Evolutionary conservation across 2,888 invertebrate species (phyloP), one percentile per base, ranked within the genome.

Genomic region (Panopea generosa): DNA sequence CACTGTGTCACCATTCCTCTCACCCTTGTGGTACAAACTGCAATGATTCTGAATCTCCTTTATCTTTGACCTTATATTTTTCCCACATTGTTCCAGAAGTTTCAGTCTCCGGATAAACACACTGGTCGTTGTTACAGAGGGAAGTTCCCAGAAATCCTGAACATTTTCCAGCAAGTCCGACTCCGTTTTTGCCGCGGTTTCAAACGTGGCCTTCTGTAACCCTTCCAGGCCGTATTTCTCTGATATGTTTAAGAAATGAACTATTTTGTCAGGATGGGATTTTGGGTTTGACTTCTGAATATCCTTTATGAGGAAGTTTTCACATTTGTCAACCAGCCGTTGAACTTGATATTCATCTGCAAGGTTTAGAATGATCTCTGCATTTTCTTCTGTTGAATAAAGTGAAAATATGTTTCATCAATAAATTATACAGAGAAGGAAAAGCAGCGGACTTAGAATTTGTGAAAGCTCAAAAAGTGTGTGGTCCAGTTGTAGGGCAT

Each of bases 31-130:
- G 26, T 85, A 85, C 26, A 85, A 22, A 14, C 70, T 65, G 50
- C 85, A 85, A 24, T 85, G 83, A 45, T 82, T 76, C 29, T 82
- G 82, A 0, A 78, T 60, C 56, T 85, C 85, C 18, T 77, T 78
- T 14, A 82, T 60, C 43, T 77, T 80, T 20, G 74, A 76, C 24
- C 74, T 45, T 14, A 85, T 75, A 29, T 73, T 79, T 61, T 77
- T 81, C 38, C 75, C 71, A 14, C 69, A 67, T 14, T 76, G 49
- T 65, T 85, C 85, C 40, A 84, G 53, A 20, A 81, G 61, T 49
- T 82, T 80, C 49, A 85, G 52, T 26, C 85, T 60, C 38, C 82
- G 77, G 24, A 81, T 76, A 45, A 82, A 82, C 45, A 85, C 73
- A 53, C 72, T 73, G n/a, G 82, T 78, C 14, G 82, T 83, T 2